Evolutionary conservation across 2,888 invertebrate genomes (phyloP).

Genomic region (Exocentrus adspersus): DNA sequence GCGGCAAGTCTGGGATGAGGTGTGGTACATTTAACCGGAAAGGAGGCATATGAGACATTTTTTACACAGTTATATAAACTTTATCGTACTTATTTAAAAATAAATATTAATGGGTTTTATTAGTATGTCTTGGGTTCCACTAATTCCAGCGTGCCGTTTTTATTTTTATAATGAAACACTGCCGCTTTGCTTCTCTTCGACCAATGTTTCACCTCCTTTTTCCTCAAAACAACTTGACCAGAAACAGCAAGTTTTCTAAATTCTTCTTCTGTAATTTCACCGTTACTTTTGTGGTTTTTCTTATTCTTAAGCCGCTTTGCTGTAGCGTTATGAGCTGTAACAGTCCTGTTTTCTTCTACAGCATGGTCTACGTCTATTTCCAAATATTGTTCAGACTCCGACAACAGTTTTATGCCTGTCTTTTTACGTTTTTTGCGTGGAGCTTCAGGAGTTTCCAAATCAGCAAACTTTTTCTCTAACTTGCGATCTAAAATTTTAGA

Average conservation of each 20-base stretch:
- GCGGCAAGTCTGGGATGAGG: conserved; percentile 67
- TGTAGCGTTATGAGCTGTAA: conserved; percentile 9
- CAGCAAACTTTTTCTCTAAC: conserved; percentile 43
- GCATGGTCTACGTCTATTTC: conserved; percentile 55
- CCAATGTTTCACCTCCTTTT: conserved; percentile 67
- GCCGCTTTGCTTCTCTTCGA: conserved; percentile 67
- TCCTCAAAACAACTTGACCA: conserved; percentile 65
- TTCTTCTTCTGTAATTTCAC: conserved; percentile 49
- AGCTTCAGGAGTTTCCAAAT: conserved; percentile 7
- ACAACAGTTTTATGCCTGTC: conserved; percentile 41
- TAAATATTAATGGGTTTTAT: no score
- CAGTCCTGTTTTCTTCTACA: conserved; percentile 48
- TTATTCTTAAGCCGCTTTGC: background rate
- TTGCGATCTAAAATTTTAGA: conserved; percentile 63
- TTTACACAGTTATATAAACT: no score
- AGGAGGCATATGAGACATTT: conserved; percentile 63
- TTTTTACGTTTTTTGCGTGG: conserved; percentile 32
- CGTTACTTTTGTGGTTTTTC: conserved; percentile 35
- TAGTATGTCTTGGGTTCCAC: conserved; percentile 43
- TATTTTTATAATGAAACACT: conserved; percentile 64
- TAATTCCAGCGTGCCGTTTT: conserved; percentile 57
- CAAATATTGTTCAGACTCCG: conserved; percentile 40
- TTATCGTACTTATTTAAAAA: no score
- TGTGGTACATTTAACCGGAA: conserved; percentile 62
- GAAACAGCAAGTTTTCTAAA: conserved; percentile 60